phyloP scores from a whole-genome alignment of 1,140 invertebrate species.

The Andrena cerasifolii region DNA sequence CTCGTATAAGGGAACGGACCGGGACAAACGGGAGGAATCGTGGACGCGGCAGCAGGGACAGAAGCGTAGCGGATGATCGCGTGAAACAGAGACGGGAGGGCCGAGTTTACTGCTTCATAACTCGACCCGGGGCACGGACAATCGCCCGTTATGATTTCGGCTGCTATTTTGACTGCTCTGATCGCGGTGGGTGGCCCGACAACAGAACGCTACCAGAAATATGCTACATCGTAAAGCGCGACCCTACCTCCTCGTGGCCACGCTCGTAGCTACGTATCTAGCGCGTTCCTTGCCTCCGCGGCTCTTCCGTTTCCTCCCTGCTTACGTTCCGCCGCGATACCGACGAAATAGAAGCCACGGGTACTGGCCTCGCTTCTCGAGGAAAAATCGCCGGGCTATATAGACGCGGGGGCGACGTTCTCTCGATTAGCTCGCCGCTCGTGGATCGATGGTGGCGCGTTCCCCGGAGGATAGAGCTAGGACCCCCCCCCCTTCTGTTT shows the following conservation, averaged over 20 bases:
- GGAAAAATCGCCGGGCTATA: conserved; percentile 21
- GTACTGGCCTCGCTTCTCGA: neutral
- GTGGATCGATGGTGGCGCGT: conserved; percentile 37
- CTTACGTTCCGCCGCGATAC: neutral
- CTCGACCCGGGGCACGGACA: conserved; percentile 75
- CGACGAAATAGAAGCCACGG: no score
- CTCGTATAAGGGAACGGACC: conserved; percentile 48
- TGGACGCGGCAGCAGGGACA: conserved; percentile 31
- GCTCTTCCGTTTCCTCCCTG: conserved; percentile 1
- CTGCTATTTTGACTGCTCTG: conserved; percentile 80
- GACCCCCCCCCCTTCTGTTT: neutral
- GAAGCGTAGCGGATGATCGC: conserved; percentile 49
- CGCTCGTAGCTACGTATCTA: conserved; percentile 17
- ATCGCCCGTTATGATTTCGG: conserved; percentile 82
- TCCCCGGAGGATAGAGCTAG: conserved; percentile 11
- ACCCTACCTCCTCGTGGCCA: conserved; percentile 66
- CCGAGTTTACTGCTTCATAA: conserved; percentile 82
- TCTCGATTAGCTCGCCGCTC: conserved; percentile 16
- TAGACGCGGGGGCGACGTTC: neutral
- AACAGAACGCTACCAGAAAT: conserved; percentile 79
- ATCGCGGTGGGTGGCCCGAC: conserved; percentile 74
- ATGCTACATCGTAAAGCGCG: conserved; percentile 81
- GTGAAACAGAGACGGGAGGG: no score
- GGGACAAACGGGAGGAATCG: conserved; percentile 47
- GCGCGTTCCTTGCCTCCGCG: conserved; percentile 16